Evolutionary conservation across 2,113 vertebrate genomes (phyloP).

Genomic region (Falcunculus frontatus): DNA sequence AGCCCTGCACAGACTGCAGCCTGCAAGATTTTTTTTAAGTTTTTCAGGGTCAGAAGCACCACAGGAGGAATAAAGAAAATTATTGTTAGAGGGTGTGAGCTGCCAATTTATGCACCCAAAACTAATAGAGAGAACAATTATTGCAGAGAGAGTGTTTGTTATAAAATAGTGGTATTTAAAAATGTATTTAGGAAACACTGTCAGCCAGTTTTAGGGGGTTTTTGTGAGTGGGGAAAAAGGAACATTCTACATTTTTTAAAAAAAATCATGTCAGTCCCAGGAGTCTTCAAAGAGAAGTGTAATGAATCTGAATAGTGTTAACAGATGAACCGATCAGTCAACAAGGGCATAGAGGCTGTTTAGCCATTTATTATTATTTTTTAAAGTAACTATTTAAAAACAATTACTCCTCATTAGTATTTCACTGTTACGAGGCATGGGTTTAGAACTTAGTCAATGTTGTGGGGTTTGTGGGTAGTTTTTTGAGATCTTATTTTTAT

Average conservation of each 20-base stretch:
- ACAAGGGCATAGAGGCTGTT: background rate
- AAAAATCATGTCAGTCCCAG: background rate
- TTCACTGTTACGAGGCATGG: background rate
- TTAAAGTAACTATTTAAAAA: conserved; percentile 19
- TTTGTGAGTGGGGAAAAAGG: background rate
- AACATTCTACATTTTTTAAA: background rate
- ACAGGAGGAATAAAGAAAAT: background rate
- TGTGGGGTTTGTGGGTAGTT: background rate
- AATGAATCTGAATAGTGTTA: background rate
- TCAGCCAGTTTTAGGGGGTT: background rate
- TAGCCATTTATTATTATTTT: background rate
- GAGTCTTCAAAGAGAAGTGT: background rate
- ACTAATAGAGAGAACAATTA: background rate
- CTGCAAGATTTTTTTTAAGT: background rate
- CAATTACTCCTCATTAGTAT: conserved; percentile 14
- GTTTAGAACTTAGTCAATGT: background rate
- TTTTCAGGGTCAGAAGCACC: background rate
- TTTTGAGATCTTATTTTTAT: background rate
- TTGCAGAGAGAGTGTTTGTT: background rate
- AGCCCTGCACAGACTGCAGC: background rate
- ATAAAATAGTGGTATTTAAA: background rate
- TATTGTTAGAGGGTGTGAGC: background rate
- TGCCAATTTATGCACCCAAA: background rate
- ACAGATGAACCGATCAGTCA: conserved; percentile 11
- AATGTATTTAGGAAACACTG: background rate